phyloP scores from a whole-genome alignment of 2,113 vertebrate species.

The Holacanthus passer region DNA sequence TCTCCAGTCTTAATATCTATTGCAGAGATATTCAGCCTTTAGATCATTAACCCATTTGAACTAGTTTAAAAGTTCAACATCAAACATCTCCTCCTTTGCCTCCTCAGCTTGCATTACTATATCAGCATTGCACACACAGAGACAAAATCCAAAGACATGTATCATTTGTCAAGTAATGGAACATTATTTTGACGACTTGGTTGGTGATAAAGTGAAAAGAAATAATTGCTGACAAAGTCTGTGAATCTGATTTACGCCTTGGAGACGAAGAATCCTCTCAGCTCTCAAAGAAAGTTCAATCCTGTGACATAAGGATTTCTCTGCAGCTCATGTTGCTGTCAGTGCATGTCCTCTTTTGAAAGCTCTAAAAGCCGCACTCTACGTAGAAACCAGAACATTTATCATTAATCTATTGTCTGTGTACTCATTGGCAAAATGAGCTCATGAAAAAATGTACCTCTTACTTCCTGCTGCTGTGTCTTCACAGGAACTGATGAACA shows the following conservation, averaged over 20 bases:
- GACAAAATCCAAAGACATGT: not conserved
- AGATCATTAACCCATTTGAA: not conserved
- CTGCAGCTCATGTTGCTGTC: slow-evolving; percentile 33
- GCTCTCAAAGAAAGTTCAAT: slow-evolving; percentile 47
- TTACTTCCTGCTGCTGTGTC: not conserved
- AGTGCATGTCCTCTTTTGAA: slow-evolving; percentile 6
- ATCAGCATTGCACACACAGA: not conserved
- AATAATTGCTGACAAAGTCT: slow-evolving; percentile 31
- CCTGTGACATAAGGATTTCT: slow-evolving; percentile 26
- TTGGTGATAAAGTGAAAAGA: not conserved
- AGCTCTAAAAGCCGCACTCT: not conserved
- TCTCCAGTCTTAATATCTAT: not conserved
- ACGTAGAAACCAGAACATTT: not conserved
- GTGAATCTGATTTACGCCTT: not conserved
- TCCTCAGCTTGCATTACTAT: not conserved
- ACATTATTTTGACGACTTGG: not conserved
- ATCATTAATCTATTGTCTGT: not conserved
- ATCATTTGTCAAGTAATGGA: not conserved
- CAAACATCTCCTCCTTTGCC: not conserved
- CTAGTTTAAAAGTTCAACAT: not conserved
- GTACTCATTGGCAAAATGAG: not conserved
- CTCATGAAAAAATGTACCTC: not conserved
- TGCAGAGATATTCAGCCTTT: not conserved
- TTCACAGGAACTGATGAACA: not conserved
- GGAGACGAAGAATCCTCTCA: slow-evolving; percentile 20